Conservation (phyloP, 2,888 invertebrate species). For the Meta bourneti region DNA sequence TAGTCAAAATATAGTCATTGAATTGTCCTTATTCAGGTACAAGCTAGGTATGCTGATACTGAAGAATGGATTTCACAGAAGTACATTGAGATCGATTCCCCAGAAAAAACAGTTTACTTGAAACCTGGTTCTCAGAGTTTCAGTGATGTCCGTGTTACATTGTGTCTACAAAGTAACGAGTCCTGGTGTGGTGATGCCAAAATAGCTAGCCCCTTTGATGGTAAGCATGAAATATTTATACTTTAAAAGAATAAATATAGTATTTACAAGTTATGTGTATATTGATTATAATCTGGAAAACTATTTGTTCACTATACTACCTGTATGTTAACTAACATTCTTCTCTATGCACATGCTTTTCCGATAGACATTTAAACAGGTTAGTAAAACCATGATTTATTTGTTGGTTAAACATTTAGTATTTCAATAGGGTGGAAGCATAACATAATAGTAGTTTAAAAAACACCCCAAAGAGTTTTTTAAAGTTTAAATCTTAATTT, state of each 20-base stretch:
- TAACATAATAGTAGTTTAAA: not conserved
- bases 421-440: not conserved
- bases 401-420: not conserved
- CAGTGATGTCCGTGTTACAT: constrained; percentile 86
- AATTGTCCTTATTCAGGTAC: constrained; percentile 43
- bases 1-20: not conserved
- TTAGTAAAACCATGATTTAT: not conserved
- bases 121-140: constrained; percentile 50
- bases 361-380: not conserved
- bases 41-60: constrained; percentile 61
- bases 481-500: no score
- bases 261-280: not conserved
- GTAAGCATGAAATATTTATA: constrained; percentile 27
- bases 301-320: not conserved
- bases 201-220: constrained; percentile 77
- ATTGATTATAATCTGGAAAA: no score
- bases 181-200: constrained; percentile 82
- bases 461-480: no score
- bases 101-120: constrained; percentile 60
- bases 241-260: not conserved
- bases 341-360: constrained; percentile 16
- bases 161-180: constrained; percentile 90
- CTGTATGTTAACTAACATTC: not conserved
- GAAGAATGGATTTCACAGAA: constrained; percentile 72
- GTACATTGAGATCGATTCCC: constrained; percentile 52